These are phyloP conservation scores for Altica lythri DNA, from an alignment of 2,888 invertebrate species.

Conservation along the genomic window DNA sequence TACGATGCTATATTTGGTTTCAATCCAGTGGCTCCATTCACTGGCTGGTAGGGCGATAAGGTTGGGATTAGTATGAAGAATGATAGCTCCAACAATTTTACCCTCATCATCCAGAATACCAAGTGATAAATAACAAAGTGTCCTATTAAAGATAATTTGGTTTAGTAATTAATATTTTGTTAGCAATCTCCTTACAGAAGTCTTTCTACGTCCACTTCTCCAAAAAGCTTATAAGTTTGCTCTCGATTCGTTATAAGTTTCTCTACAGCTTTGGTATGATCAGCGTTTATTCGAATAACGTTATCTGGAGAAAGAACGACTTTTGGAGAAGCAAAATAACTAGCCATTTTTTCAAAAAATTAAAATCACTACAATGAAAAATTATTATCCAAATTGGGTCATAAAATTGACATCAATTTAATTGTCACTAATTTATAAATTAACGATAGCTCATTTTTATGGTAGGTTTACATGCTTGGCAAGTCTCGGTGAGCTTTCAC, in stretches of 20 bases:
- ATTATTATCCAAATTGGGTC: too few species aligned
- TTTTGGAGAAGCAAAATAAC: too few species aligned
- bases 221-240: slow-evolving; percentile 36
- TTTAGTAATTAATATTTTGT: neutral
- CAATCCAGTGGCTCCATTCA: slow-evolving; percentile 66
- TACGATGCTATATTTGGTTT: slow-evolving; percentile 57
- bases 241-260: slow-evolving; percentile 27
- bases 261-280: slow-evolving; percentile 30
- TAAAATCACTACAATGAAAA: too few species aligned
- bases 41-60: slow-evolving; percentile 61
- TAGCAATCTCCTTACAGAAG: slow-evolving; percentile 36
- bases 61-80: slow-evolving; percentile 60
- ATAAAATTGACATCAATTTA: too few species aligned
- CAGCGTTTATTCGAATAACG: slow-evolving; percentile 31
- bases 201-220: slow-evolving; percentile 31
- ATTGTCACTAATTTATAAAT: too few species aligned
- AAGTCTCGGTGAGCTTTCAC: too few species aligned
- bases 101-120: slow-evolving; percentile 52
- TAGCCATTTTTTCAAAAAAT: too few species aligned
- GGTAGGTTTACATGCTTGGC: too few species aligned
- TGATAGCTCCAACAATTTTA: slow-evolving; percentile 52
- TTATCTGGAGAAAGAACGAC: slow-evolving; percentile 35
- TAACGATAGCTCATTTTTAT: too few species aligned
- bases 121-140: slow-evolving; percentile 59
- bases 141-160: slow-evolving; percentile 55